Conservation (phyloP, 1,140 invertebrate genomes). For the Zophobas atratus region DNA sequence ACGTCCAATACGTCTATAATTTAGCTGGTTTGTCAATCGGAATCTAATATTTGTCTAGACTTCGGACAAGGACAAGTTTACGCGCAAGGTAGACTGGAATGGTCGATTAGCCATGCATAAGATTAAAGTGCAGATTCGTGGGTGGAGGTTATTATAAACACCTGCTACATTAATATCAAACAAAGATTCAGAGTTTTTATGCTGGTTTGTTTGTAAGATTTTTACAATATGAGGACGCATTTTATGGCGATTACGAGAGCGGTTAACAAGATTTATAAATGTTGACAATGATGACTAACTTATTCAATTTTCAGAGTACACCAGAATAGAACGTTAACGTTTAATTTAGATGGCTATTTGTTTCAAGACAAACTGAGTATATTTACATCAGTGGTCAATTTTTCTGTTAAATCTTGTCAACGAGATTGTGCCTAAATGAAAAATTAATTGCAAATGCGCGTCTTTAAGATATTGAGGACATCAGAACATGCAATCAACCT, state of each 20-base stretch:
- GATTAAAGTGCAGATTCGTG: conserved; percentile 8
- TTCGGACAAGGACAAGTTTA: conserved; percentile 19
- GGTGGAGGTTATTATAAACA: conserved; percentile 10
- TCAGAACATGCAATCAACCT: too few species aligned
- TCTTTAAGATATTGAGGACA: too few species aligned
- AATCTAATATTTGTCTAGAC: conserved; percentile 19
- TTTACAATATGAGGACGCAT: not conserved
- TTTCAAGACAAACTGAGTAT: not conserved
- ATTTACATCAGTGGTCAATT: too few species aligned
- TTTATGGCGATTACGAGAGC: conserved; percentile 8
- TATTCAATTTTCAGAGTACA: too few species aligned
- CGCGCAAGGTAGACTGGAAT: conserved; percentile 30
- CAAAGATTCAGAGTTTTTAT: not conserved
- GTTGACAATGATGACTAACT: conserved; percentile 18
- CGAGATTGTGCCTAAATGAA: too few species aligned
- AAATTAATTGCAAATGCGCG: too few species aligned
- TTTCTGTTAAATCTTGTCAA: too few species aligned
- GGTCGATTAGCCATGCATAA: conserved; percentile 17
- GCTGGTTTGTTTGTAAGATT: too few species aligned
- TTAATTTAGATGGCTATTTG: not conserved
- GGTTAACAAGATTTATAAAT: conserved; percentile 31
- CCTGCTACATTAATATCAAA: not conserved
- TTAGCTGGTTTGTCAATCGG: too few species aligned
- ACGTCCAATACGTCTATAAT: too few species aligned
- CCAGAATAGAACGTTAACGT: not conserved